Percentiles rank a stretch among this genome's conserved stretches.
phyloP scores from a whole-genome alignment of 2,113 vertebrate genomes.

The Asarcornis scutulata region DNA sequence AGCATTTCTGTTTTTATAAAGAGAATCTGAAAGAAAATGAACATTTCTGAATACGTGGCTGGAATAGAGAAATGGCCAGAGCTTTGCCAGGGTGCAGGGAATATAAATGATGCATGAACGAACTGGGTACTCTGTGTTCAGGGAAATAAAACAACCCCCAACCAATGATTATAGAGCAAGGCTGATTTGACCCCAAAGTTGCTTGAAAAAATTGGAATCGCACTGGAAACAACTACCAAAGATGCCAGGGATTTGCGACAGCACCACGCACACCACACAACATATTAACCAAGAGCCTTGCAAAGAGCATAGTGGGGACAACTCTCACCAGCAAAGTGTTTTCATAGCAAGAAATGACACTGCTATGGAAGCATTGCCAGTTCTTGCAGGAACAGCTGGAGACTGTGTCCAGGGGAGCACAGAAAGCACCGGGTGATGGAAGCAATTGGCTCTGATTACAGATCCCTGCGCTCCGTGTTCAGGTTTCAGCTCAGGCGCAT shows the following conservation, averaged over 20 bases:
- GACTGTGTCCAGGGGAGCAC: background rate
- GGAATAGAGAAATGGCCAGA: conserved; percentile 46
- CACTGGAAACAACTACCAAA: background rate
- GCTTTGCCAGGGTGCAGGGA: conserved; percentile 16
- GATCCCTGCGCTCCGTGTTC: background rate
- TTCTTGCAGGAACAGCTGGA: background rate
- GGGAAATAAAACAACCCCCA: conserved; percentile 44
- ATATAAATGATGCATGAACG: conserved; percentile 60
- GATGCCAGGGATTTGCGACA: background rate
- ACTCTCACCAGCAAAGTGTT: background rate
- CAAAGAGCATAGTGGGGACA: background rate
- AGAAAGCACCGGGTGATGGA: background rate
- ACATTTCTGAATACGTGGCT: conserved; percentile 55
- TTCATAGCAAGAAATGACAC: background rate
- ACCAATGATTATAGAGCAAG: background rate
- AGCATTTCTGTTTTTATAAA: conserved; percentile 57
- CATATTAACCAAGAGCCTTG: background rate
- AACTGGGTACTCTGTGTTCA: conserved; percentile 25
- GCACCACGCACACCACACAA: fast-evolving
- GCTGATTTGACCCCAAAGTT: conserved; percentile 12
- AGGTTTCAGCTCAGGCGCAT: background rate
- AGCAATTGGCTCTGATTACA: background rate
- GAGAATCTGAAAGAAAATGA: conserved; percentile 58
- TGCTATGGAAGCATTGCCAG: background rate
- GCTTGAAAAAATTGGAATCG: background rate